A percentile compares a stretch with the other conserved stretches of the same genome.
Conservation (phyloP, 2,113 vertebrate species). For the Muntiacus reevesi region DNA sequence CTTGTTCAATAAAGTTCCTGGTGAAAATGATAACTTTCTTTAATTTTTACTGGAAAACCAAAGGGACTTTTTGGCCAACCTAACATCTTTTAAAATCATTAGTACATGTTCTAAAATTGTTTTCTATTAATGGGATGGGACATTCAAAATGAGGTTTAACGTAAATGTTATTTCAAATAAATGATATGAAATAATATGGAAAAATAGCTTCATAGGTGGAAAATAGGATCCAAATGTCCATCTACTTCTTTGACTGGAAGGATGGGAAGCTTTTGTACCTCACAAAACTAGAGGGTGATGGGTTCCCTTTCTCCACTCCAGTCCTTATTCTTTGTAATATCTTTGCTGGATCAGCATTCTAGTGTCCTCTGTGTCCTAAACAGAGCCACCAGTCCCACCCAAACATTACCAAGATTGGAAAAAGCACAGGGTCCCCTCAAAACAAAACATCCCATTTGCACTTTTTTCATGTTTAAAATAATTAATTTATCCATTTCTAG, state of each 20-base stretch:
- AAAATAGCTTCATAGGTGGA: not conserved
- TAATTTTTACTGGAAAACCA: not conserved
- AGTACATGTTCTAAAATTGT: not conserved
- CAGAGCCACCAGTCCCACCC: not conserved
- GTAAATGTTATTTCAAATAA: not conserved
- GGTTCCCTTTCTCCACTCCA: too few species aligned
- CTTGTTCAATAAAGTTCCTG: not conserved
- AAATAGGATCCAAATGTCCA: not conserved
- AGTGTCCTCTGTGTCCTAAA: not conserved
- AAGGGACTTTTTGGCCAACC: not conserved
- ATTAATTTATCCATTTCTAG: not conserved
- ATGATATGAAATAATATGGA: not conserved
- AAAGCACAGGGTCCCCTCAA: not conserved
- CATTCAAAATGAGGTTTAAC: not conserved
- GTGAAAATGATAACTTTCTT: not conserved
- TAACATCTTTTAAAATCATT: not conserved
- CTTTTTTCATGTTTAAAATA: not conserved
- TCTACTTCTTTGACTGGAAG: not conserved
- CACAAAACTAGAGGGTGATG: not conserved
- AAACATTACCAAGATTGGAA: not conserved
- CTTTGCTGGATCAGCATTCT: not conserved
- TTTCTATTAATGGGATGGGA: not conserved
- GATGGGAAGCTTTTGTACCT: not conserved
- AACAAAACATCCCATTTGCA: not conserved
- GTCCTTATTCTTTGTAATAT: not conserved